Evolutionary conservation across 1,140 invertebrate genomes (phyloP).

Genomic region (Lepidotrigona ventralis): DNA sequence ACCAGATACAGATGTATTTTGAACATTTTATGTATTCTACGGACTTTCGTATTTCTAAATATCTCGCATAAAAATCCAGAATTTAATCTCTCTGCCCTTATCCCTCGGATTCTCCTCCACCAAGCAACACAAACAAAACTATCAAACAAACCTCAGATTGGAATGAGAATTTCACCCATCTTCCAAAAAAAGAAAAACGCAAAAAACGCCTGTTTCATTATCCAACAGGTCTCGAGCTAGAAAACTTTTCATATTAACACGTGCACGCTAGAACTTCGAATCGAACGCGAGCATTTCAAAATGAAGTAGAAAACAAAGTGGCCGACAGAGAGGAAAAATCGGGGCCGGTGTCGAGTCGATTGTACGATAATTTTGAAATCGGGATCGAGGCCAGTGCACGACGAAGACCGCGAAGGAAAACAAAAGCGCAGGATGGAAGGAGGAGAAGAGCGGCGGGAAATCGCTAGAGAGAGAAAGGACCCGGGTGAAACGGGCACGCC

Average conservation of each 20-base stretch:
- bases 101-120: background rate
- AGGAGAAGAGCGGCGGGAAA: background rate
- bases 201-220: background rate
- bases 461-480: background rate
- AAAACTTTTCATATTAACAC: background rate
- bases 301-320: background rate
- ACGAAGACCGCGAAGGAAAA: background rate
- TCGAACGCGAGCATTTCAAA: background rate
- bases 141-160: background rate
- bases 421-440: background rate
- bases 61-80: no score
- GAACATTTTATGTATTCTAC: no score
- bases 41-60: no score
- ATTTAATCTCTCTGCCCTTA: background rate
- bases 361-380: slow-evolving; percentile 53
- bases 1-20: no score
- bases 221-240: background rate
- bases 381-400: slow-evolving; percentile 57
- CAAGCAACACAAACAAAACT: background rate
- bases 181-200: background rate
- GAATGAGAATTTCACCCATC: background rate
- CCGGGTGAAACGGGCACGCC: background rate
- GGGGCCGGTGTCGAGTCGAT: slow-evolving; percentile 39
- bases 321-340: slow-evolving; percentile 13
- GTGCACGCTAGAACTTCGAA: background rate